phyloP scores from a whole-genome alignment of 2,113 vertebrate species.

The Anguilla rostrata region DNA sequence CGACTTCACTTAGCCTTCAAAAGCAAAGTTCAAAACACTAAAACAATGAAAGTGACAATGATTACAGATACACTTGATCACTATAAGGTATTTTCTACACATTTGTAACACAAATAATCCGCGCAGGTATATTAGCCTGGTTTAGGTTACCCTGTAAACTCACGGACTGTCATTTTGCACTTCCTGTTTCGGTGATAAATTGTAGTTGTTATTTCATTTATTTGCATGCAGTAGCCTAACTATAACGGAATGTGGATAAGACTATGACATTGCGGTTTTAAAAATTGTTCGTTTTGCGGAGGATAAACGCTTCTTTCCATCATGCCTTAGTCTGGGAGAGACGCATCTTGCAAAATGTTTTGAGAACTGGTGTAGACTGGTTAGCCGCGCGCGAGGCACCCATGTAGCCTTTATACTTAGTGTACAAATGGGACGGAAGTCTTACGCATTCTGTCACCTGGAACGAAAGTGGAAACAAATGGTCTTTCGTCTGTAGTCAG shows the following conservation, averaged over 20 bases:
- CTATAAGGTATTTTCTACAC: neutral
- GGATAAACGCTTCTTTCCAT: neutral
- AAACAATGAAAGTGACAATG: neutral
- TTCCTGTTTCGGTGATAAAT: conserved; percentile 33
- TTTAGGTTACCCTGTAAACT: conserved; percentile 32
- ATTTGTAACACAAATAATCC: neutral
- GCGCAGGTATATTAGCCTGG: conserved; percentile 26
- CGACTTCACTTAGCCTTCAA: neutral
- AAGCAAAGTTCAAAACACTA: conserved; percentile 1
- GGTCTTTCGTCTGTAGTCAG: neutral
- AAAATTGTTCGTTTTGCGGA: neutral
- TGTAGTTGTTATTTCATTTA: neutral
- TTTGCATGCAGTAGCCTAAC: neutral
- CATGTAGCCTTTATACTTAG: conserved; percentile 5
- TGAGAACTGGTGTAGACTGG: conserved; percentile 54
- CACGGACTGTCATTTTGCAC: conserved; percentile 36
- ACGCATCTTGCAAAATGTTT: conserved; percentile 20
- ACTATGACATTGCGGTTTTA: neutral
- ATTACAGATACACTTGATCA: neutral
- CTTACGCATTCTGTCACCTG: conserved; percentile 16
- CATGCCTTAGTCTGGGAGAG: conserved; percentile 16
- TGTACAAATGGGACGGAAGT: conserved; percentile 19
- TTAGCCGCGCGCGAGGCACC: conserved; percentile 36
- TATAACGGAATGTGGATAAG: conserved; percentile 1
- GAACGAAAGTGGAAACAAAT: neutral